Base-by-base conservation (phyloP, 1,140 invertebrate species). In the Nebria ingens region DNA sequence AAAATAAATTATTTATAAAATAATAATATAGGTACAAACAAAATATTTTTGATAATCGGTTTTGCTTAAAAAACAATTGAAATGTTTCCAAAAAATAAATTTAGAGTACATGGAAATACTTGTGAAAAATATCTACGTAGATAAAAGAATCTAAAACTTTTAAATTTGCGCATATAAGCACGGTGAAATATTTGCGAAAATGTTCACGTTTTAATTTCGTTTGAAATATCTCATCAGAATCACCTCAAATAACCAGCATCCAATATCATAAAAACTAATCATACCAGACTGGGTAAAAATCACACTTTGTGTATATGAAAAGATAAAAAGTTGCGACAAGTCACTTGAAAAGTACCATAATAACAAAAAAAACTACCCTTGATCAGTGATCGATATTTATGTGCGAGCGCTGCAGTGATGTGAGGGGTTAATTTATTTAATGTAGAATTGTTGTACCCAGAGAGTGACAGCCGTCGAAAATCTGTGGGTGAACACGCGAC, bases 251-350 rank as follows among this genome's bases (percentile, higher is more conserved):
- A 45, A 34, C 6, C 25, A 34, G 6, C 40, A 45, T 4, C 40
- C 40, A 45, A 45, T 45, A 45, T 11, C 40, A 45, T 45, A 45
- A 45, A 45, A 45, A 45, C 40, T 45, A 45, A 45, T 45, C 17
- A 45, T 17, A 9, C 9, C 40, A 45, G 15, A 17, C 9, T 17
- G 15, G n/a, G n/a, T n/a, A n/a, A n/a, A n/a, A n/a, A n/a, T n/a
- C n/a, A n/a, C n/a, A n/a, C n/a, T n/a, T n/a, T n/a, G n/a, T n/a
- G n/a, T n/a, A n/a, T n/a, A n/a, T n/a, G n/a, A n/a, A n/a, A n/a
- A n/a, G n/a, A n/a, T n/a, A n/a, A n/a, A 11, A 17, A 45, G 15
- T 17, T 17, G 40, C n/a, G n/a, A n/a, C n/a, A n/a, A n/a, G n/a
- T n/a, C n/a, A n/a, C n/a, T n/a, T 45, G 40, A 45, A 45, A 45